Percentiles rank a stretch among this genome's conserved stretches.
Evolutionary conservation across 2,888 invertebrate species (phyloP).

Genomic region (Podabrus alpinus): DNA sequence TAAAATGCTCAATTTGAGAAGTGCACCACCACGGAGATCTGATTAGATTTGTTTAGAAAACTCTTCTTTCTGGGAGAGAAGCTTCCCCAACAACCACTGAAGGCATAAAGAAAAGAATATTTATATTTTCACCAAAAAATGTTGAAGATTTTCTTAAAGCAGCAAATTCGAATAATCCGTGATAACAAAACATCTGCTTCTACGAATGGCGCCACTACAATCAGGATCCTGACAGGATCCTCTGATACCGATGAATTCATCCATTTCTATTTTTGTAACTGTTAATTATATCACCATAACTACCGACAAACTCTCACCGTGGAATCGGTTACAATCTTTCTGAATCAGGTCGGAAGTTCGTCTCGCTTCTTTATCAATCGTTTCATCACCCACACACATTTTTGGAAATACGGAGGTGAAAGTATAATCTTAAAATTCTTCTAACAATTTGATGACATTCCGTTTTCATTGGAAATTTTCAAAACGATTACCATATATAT

Average conservation of each 20-base stretch:
- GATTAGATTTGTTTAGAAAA: no score
- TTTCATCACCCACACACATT: not conserved
- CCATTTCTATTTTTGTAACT: not conserved
- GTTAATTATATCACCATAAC: not conserved
- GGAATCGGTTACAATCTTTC: not conserved
- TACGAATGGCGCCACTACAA: not conserved
- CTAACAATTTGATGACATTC: not conserved
- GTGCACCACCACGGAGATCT: no score
- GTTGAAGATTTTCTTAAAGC: no score
- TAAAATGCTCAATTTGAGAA: no score
- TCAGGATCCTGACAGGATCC: no score
- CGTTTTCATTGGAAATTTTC: not conserved
- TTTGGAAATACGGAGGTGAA: not conserved
- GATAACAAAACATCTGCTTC: no score
- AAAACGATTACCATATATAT: not conserved
- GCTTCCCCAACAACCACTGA: no score
- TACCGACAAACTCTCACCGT: not conserved
- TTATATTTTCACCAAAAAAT: no score
- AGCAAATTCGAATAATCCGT: no score
- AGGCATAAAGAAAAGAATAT: no score
- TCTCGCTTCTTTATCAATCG: not conserved
- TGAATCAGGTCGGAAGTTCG: not conserved
- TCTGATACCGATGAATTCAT: not conserved
- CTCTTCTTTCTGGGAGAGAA: no score
- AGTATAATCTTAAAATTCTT: not conserved